Conservation (phyloP, 2,888 invertebrate species). For the Epinotia brunnichana region DNA sequence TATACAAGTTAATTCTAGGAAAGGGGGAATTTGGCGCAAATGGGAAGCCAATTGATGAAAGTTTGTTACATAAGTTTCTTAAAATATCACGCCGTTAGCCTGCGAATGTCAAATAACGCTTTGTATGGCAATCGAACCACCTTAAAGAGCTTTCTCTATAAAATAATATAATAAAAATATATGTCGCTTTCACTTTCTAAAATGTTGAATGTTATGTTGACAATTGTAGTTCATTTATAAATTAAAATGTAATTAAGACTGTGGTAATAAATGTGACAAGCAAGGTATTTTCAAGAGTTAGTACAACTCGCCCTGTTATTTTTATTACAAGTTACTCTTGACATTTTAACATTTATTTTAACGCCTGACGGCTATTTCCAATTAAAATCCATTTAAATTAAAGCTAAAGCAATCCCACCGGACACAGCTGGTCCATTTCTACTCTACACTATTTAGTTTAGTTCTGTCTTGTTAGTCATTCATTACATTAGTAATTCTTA, state of each 20-base stretch:
- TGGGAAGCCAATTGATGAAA: too few species aligned
- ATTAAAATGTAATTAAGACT: neutral
- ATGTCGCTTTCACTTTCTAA: neutral
- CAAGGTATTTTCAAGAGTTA: conserved; percentile 7
- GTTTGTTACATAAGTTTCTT: too few species aligned
- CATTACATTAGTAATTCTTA: conserved; percentile 78
- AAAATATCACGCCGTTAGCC: too few species aligned
- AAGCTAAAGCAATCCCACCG: conserved; percentile 78
- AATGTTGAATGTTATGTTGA: neutral
- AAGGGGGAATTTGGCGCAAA: too few species aligned
- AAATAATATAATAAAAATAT: too few species aligned
- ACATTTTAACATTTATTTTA: conserved; percentile 59
- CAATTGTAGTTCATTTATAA: neutral
- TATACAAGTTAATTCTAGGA: too few species aligned
- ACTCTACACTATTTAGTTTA: conserved; percentile 77
- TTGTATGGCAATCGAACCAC: too few species aligned
- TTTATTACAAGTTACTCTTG: conserved; percentile 44
- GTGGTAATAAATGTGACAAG: neutral
- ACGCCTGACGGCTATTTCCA: conserved; percentile 71
- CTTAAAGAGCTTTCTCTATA: too few species aligned
- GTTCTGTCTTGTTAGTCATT: conserved; percentile 82
- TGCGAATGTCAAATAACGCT: too few species aligned
- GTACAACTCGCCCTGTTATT: conserved; percentile 16
- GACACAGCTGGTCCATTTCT: conserved; percentile 81
- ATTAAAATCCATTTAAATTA: conserved; percentile 81